Evolutionary conservation across 1,140 invertebrate genomes (phyloP), one percentile per base, ranked within the genome.

Genomic region (Ceratitis capitata): DNA sequence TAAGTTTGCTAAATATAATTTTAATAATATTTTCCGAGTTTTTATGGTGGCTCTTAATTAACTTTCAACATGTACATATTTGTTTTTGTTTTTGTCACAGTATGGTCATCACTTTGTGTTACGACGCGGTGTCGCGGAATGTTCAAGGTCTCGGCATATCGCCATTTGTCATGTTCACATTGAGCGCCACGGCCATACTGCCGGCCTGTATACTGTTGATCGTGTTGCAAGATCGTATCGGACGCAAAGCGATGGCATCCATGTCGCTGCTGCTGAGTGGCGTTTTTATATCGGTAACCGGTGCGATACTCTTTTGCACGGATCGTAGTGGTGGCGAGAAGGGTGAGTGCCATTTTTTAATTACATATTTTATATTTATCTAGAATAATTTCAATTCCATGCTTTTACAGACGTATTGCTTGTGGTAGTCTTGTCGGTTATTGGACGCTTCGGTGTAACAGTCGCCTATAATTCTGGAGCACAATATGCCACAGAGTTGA

Each of bases 401-500:
- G 49, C 16, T 83, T 82, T 69, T 32, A 19, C 16, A 86, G 86
- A 84, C 53, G 78, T 84, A 3, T 42, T 84, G 39, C 39, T 86
- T 42, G 85, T 92, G 32, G 88, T 92, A 7, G 85, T 86, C 4
- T 85, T 95, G 85, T 93, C 93, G 29, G 92, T 94, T 12, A 87
- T 94, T 58, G 94, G 94, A 45, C 92, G 94, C 83, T 93, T 95
- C 86, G 93, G 93, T 61, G 93, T 95, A 39, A 94, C 94, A 47
- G 93, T 94, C 2, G 93, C 94, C 5, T 95, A 94, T 88, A 93
- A 94, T 88, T 93, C 94, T 2, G 89, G 93, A 87, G 89, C 94
- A 84, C 93, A 94, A 85, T 95, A 95, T 88, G 93, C 94, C 23
- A 93, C 94, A 3, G 94, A 95, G 88, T 87, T 94, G 45, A 93